Conservation (phyloP, 2,113 vertebrate genomes). For the Turdus rufiventris region DNA sequence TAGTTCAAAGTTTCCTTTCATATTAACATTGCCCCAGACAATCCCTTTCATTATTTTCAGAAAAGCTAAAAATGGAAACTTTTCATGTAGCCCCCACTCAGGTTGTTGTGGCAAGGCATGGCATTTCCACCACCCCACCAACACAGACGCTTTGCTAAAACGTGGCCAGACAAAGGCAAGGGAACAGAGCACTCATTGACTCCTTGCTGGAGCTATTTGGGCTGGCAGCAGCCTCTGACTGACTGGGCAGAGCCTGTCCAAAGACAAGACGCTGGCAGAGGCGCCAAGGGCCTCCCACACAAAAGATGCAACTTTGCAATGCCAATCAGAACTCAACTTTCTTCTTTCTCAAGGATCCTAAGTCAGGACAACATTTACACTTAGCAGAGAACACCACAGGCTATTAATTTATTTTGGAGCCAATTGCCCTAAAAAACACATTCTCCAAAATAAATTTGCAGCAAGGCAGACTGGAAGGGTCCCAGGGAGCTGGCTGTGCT, state of each 20-base stretch:
- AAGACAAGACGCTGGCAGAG: not conserved
- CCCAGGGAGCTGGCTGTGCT: not conserved
- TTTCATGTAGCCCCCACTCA: not conserved
- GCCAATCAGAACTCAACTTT: not conserved
- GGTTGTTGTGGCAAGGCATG: not conserved
- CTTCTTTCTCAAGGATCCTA: not conserved
- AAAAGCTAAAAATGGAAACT: constrained; percentile 15
- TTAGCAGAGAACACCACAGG: not conserved
- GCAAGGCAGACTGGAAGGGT: not conserved
- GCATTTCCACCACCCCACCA: not conserved
- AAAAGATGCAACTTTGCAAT: not conserved
- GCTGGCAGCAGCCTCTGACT: not conserved
- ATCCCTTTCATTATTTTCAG: not conserved
- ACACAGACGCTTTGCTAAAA: not conserved
- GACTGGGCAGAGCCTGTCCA: not conserved
- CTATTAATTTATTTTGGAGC: not conserved
- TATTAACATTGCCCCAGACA: not conserved
- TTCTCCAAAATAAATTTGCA: not conserved
- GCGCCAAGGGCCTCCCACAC: not conserved
- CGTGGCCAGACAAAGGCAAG: not conserved
- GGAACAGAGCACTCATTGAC: not conserved
- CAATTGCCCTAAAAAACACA: not conserved
- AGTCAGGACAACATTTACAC: not conserved
- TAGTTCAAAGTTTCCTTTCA: not conserved
- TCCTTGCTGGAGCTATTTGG: not conserved